Base-by-base conservation (phyloP, 2,888 invertebrate species). In the Scaptomyza flava region DNA sequence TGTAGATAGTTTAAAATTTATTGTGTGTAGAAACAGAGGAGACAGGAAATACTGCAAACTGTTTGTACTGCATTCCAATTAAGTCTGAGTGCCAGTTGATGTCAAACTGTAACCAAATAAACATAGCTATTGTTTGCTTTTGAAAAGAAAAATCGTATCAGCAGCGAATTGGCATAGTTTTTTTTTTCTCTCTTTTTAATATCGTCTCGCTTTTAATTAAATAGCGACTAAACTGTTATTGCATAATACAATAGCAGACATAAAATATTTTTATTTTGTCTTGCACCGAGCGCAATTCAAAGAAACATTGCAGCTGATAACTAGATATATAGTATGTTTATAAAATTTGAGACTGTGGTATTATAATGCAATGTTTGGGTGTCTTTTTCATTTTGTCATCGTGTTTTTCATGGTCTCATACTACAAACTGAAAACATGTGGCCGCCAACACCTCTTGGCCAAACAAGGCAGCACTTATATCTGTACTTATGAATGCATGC, bases 11-110 rank as follows among this genome's bases (percentile, higher is more conserved):
- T 27, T 8, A 42, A 41, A 8, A 14, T 23, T 6, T 27, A 3
- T 36, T 36, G n/a, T 31, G 34, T 20, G 51, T 12, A 38, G 36
- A 62, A 50, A 30, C 41, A 42, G 42, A 42, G 54, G 45, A 41
- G 36, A 47, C 66, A 72, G 72, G 69, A 65, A 65, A 54, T 43
- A 42, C 23, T 38, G 30, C 7, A 48, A 31, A 36, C 45, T 42
- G 14, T 50, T 42, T 45, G 69, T 36, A 41, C 59, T 53, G 73
- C 65, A 74, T 74, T 41, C 47, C 61, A 74, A 74, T 59, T 59
- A 54, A 47, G 23, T 27, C 41, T 2, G 43, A 20, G 7, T 31
- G 12, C 2, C 62, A 72, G 50, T 64, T 23, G n/a, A 50, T 36
- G 6, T 47, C 50, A 54, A 73, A 73, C 69, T 62, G 57, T 58